These are phyloP conservation scores for Ammodytes marinus DNA, from an alignment of 2,113 vertebrate genomes.

Conservation along the genomic window DNA sequence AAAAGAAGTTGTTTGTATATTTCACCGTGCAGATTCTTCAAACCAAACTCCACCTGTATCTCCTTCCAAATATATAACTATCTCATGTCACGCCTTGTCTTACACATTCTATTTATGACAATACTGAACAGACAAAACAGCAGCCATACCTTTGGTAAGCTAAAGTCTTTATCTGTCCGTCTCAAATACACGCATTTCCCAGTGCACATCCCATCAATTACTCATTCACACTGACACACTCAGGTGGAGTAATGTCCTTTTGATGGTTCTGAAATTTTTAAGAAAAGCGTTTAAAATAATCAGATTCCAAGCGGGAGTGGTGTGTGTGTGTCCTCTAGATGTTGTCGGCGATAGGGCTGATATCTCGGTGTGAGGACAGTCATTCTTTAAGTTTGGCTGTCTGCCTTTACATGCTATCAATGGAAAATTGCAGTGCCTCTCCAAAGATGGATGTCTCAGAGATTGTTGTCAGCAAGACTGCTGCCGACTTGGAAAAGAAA, in stretches of 20 bases:
- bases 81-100: constrained; percentile 20
- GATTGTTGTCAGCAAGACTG: constrained; percentile 77
- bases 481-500: constrained; percentile 73
- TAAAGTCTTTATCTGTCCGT: constrained; percentile 41
- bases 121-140: constrained; percentile 25
- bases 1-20: constrained; percentile 32
- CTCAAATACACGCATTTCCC: constrained; percentile 51
- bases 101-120: constrained; percentile 25
- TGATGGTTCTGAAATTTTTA: constrained; percentile 81
- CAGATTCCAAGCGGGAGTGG: constrained; percentile 75
- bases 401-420: constrained; percentile 78
- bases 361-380: constrained; percentile 77
- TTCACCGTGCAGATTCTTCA: constrained; percentile 26
- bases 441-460: constrained; percentile 81
- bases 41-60: constrained; percentile 16
- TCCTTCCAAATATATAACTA: constrained; percentile 14
- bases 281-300: constrained; percentile 79
- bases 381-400: constrained; percentile 81
- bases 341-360: constrained; percentile 71
- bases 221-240: constrained; percentile 79
- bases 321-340: constrained; percentile 87
- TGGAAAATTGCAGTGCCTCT: constrained; percentile 72
- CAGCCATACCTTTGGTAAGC: constrained; percentile 45
- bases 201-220: constrained; percentile 68
- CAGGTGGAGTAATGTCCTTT: constrained; percentile 80